Evolutionary conservation across 2,888 invertebrate species (phyloP).

Genomic region (Eilema caniola): DNA sequence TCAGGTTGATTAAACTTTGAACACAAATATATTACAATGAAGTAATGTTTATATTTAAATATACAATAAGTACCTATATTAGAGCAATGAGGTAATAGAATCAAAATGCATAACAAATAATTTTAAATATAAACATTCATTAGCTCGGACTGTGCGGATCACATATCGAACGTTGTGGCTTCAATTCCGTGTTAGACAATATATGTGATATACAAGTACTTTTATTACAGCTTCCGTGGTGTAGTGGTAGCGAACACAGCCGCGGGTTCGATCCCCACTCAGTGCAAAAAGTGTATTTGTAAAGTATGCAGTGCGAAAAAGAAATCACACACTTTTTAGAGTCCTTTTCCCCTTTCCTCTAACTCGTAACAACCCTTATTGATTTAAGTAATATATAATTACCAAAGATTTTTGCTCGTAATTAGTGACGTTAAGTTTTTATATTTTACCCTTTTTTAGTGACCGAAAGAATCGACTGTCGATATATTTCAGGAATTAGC

Average conservation of each 20-base stretch:
- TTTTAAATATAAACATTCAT: background rate
- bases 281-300: no score
- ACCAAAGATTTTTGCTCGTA: no score
- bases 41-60: slow-evolving; percentile 12
- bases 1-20: slow-evolving; percentile 16
- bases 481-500: background rate
- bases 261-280: no score
- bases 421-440: no score
- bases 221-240: no score
- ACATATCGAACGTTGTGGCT: background rate
- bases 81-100: background rate
- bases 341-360: background rate
- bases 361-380: background rate
- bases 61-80: background rate
- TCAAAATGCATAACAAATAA: background rate
- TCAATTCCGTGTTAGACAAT: background rate
- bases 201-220: no score
- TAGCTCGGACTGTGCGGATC: no score
- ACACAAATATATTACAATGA: slow-evolving; percentile 3
- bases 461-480: background rate
- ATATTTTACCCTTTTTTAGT: no score
- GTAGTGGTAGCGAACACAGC: no score
- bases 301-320: background rate
- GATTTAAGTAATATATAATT: no score
- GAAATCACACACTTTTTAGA: background rate